Conservation (phyloP, 2,113 vertebrate species). For the Carassius gibelio region DNA sequence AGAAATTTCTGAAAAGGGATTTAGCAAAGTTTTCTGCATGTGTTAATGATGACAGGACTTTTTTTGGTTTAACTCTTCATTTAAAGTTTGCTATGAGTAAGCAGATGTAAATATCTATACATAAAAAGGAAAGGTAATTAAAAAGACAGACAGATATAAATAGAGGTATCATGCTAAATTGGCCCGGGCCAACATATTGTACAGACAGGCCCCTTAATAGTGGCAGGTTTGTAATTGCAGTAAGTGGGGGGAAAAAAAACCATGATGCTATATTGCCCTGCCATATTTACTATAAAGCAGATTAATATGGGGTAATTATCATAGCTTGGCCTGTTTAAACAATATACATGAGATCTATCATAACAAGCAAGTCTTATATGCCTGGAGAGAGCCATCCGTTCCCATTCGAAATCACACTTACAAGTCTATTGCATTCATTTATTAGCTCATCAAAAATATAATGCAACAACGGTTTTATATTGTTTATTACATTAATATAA, state of each 20-base stretch:
- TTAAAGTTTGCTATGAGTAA: slow-evolving; percentile 60
- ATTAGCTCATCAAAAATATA: neutral
- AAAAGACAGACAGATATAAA: slow-evolving; percentile 50
- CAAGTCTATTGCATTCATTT: neutral
- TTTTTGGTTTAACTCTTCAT: neutral
- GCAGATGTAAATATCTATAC: slow-evolving; percentile 60
- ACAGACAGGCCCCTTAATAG: slow-evolving; percentile 63
- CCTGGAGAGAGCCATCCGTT: slow-evolving; percentile 43
- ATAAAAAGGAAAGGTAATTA: slow-evolving; percentile 64
- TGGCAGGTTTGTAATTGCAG: slow-evolving; percentile 67
- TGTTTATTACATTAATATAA: neutral
- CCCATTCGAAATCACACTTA: neutral
- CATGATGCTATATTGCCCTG: slow-evolving; percentile 58
- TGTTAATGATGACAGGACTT: neutral
- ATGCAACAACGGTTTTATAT: neutral
- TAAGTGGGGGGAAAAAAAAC: slow-evolving; percentile 57
- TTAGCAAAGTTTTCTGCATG: neutral
- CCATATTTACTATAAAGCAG: slow-evolving; percentile 71
- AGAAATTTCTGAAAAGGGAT: neutral
- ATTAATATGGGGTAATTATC: slow-evolving; percentile 76
- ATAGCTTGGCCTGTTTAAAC: slow-evolving; percentile 69
- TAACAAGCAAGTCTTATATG: slow-evolving; percentile 59
- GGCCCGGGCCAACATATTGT: slow-evolving; percentile 65
- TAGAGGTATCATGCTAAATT: slow-evolving; percentile 66
- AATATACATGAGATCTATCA: slow-evolving; percentile 66